phyloP scores from a whole-genome alignment of 2,797 vertebrate species.

The Echeneis naucrates region DNA sequence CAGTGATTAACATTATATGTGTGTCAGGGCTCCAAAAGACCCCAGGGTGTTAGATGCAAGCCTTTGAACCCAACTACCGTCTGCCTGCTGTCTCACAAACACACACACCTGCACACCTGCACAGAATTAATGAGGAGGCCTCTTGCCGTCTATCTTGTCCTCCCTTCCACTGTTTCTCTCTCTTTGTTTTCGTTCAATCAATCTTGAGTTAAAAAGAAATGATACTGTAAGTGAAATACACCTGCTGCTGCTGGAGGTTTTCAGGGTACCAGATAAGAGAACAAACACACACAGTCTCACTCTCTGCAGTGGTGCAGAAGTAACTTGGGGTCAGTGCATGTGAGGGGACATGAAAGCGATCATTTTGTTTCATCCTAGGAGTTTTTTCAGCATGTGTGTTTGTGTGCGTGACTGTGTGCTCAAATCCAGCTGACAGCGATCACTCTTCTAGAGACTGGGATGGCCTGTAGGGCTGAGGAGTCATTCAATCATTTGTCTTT shows the following conservation, averaged over 20 bases:
- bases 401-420: background rate
- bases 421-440: conserved; percentile 29
- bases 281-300: conserved; percentile 3
- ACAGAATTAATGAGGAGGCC: conserved; percentile 46
- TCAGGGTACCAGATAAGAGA: conserved; percentile 36
- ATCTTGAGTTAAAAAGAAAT: conserved; percentile 48
- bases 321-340: conserved; percentile 16
- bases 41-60: conserved; percentile 49
- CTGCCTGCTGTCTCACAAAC: conserved; percentile 49
- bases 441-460: background rate
- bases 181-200: conserved; percentile 59
- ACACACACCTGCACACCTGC: conserved; percentile 9
- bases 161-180: conserved; percentile 32
- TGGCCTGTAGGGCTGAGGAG: background rate
- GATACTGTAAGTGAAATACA: conserved; percentile 45
- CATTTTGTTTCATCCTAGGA: conserved; percentile 26
- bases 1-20: conserved; percentile 64
- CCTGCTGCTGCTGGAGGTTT: conserved; percentile 45
- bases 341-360: conserved; percentile 32
- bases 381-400: background rate
- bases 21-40: conserved; percentile 54
- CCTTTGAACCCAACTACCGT: conserved; percentile 48
- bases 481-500: conserved; percentile 5
- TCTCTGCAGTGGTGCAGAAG: conserved; percentile 12
- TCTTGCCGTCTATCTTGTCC: conserved; percentile 45